phyloP scores from a whole-genome alignment of 2,797 vertebrate species.

The Myripristis jacobus region DNA sequence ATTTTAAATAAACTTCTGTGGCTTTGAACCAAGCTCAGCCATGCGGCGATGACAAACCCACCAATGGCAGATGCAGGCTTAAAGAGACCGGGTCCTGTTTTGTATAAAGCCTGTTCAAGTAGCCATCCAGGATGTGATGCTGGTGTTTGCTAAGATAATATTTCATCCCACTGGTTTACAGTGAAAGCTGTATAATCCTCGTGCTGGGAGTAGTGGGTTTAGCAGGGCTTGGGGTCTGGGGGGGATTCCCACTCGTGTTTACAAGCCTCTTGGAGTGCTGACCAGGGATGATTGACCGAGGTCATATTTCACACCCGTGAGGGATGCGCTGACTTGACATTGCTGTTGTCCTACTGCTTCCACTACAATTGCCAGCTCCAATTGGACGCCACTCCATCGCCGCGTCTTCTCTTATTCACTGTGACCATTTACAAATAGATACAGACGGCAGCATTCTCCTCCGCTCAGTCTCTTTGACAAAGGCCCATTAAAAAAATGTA shows the following conservation, averaged over 20 bases:
- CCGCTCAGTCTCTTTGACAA: constrained; percentile 42
- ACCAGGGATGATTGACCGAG: neutral
- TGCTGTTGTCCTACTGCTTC: neutral
- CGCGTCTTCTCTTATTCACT: constrained; percentile 29
- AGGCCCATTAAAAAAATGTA: constrained; percentile 53
- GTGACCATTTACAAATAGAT: constrained; percentile 29
- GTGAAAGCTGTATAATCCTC: constrained; percentile 60
- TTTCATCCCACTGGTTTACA: constrained; percentile 58
- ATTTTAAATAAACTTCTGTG: too few species aligned
- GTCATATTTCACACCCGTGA: neutral
- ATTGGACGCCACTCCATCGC: neutral
- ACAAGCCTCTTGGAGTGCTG: neutral
- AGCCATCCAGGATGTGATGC: constrained; percentile 38
- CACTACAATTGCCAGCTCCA: neutral
- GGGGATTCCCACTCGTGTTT: neutral
- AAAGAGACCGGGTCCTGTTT: constrained; percentile 18
- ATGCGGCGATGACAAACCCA: too few species aligned
- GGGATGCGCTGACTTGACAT: neutral
- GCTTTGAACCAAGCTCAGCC: too few species aligned
- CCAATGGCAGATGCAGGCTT: too few species aligned
- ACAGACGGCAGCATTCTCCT: constrained; percentile 23
- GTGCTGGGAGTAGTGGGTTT: constrained; percentile 5
- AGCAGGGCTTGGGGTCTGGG: neutral
- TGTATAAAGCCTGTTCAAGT: constrained; percentile 46
- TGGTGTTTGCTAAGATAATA: constrained; percentile 58